Evolutionary conservation across 2,888 invertebrate species (phyloP).

Genomic region (Eilema depressum): DNA sequence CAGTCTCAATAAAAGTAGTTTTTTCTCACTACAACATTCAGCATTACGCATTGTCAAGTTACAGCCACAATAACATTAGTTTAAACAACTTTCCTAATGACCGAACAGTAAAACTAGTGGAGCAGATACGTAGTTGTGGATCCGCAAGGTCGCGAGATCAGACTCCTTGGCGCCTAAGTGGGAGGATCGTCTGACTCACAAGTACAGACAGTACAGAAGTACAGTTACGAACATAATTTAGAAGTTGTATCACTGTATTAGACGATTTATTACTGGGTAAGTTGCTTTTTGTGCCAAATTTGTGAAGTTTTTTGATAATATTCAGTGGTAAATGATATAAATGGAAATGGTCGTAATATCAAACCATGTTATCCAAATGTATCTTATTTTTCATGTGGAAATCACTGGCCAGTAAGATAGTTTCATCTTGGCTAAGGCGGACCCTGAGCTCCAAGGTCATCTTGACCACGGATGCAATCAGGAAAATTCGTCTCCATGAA

Average conservation of each 20-base stretch:
- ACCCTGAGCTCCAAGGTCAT: no score
- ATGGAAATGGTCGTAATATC: no score
- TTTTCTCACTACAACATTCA: background rate
- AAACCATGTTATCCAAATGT: no score
- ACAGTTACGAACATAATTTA: slow-evolving; percentile 10
- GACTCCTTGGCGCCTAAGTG: slow-evolving; percentile 54
- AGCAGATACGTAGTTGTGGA: slow-evolving; percentile 20
- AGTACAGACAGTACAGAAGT: slow-evolving; percentile 30
- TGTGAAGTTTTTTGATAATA: slow-evolving; percentile 10
- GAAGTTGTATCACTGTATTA: slow-evolving; percentile 16
- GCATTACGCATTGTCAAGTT: background rate
- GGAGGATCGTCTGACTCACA: slow-evolving; percentile 23
- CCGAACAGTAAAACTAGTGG: slow-evolving; percentile 6
- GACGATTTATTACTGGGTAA: slow-evolving; percentile 11
- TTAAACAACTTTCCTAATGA: slow-evolving; percentile 3
- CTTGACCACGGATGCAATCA: no score
- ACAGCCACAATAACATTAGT: background rate
- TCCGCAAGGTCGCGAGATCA: slow-evolving; percentile 48
- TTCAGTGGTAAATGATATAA: background rate
- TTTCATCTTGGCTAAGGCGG: no score
- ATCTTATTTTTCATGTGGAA: no score
- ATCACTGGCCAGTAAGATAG: no score
- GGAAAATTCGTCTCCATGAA: no score
- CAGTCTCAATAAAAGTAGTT: background rate
- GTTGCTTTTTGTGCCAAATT: slow-evolving; percentile 11